Conservation (phyloP, 2,888 invertebrate genomes). For the Eupithecia dodoneata region DNA sequence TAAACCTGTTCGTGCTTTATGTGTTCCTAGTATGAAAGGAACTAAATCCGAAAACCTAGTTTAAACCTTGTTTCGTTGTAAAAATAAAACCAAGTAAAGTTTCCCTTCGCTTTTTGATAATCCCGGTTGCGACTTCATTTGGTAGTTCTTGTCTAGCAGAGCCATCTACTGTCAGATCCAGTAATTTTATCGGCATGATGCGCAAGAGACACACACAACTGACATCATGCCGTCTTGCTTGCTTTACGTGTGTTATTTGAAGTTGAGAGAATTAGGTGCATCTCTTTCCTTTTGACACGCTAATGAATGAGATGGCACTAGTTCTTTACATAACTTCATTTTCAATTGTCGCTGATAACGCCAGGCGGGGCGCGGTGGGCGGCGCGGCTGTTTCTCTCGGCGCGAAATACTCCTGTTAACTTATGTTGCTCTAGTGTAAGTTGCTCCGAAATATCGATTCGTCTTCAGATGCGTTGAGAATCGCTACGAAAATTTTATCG, state of each 20-base stretch:
- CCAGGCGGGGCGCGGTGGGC: neutral
- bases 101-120: constrained; percentile 8
- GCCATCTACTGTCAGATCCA: neutral
- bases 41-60: constrained; percentile 19
- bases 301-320: constrained; percentile 7
- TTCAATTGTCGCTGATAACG: neutral
- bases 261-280: neutral
- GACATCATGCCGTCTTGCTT: neutral
- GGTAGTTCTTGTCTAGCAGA: neutral
- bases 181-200: neutral
- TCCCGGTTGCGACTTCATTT: constrained; percentile 8
- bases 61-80: neutral
- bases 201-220: constrained; percentile 11
- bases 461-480: constrained; percentile 27
- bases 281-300: constrained; percentile 11
- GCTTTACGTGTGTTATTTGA: neutral
- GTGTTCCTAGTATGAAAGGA: constrained; percentile 19
- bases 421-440: constrained; percentile 28
- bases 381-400: neutral
- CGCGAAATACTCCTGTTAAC: constrained; percentile 13
- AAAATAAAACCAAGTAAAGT: neutral
- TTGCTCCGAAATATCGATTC: constrained; percentile 39
- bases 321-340: neutral
- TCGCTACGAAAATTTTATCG: neutral
- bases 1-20: constrained; percentile 12